Base-by-base conservation (phyloP, 1,140 invertebrate genomes). In the Grapholita molesta region DNA sequence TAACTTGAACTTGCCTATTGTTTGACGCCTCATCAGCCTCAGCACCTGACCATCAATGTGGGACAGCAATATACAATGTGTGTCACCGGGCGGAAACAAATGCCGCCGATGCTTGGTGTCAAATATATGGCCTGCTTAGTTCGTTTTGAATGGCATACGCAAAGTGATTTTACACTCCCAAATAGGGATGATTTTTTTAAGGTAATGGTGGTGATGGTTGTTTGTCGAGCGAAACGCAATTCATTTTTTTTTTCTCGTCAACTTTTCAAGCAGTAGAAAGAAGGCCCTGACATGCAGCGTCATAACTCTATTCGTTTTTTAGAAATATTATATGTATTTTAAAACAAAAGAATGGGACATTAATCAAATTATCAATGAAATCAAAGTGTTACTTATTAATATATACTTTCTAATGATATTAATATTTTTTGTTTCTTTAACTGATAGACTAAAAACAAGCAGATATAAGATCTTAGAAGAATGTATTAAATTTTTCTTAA, bases 1-100 rank as follows among this genome's bases (percentile, higher is more conserved):
- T 61, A 61, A 30, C 55, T n/a, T 61, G 55, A 28, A 28, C 55
- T 61, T 61, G 25, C n/a, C 55, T 61, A 30, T 61, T 61, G 55
- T 61, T 30, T 28, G 24, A 61, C 24, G 55, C 25, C 55, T 61
- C 55, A 15, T 24, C 55, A 61, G 55, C 25, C 55, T 61, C 55
- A 15, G 55, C 55, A 61, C 55, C 55, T 61, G 55, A 28, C 25
- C 24, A 61, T 25, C 55, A 28, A 61, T 61, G 24, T 61, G 25
- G 55, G 55, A n/a, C 55, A 61, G 55, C 15, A 28, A 28, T 61
- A 28, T 30, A 61, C 6, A 61, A 61, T 61, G 28, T 61, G 55
- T 61, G 55, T 61, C 55, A 5, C 25, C 25, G 18, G 55, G 25
- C 55, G 25, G 55, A 61, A 32, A 61, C 55, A 28, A 61, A 18